Percentiles rank a stretch among this genome's conserved stretches.
These are phyloP conservation scores for Cephus spinipes DNA, from an alignment of 2,888 invertebrate species.

Conservation along the genomic window DNA sequence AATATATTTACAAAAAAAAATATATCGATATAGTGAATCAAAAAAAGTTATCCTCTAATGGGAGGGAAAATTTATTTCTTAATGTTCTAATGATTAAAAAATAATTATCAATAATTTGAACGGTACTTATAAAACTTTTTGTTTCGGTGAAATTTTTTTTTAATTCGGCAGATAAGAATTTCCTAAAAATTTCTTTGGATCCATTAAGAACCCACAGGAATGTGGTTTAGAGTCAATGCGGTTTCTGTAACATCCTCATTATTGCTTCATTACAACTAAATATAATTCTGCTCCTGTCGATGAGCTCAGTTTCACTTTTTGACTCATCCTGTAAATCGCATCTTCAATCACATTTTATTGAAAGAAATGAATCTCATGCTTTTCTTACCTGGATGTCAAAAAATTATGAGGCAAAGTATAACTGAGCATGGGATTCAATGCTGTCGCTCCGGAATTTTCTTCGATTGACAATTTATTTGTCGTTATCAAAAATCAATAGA, in stretches of 20 bases:
- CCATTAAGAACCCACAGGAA: neutral
- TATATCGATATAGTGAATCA: too few species aligned
- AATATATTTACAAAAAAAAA: too few species aligned
- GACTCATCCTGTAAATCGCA: neutral
- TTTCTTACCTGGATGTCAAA: neutral
- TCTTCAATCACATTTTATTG: neutral
- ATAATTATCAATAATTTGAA: neutral
- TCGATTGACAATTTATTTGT: too few species aligned
- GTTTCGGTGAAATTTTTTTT: neutral
- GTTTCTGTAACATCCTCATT: neutral
- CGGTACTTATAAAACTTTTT: neutral
- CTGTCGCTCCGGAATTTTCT: too few species aligned
- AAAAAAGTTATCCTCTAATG: neutral
- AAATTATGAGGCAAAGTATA: too few species aligned
- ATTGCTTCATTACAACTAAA: neutral
- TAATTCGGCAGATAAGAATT: neutral
- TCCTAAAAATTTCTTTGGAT: neutral
- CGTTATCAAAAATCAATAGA: neutral
- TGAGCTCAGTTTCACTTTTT: neutral
- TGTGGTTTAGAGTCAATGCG: too few species aligned
- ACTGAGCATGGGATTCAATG: too few species aligned
- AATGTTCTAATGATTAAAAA: neutral
- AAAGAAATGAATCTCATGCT: too few species aligned
- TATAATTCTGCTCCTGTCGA: neutral
- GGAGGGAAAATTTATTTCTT: neutral